Base-by-base conservation (phyloP, 2,888 invertebrate genomes). In the Leptopilina drosophilae region DNA sequence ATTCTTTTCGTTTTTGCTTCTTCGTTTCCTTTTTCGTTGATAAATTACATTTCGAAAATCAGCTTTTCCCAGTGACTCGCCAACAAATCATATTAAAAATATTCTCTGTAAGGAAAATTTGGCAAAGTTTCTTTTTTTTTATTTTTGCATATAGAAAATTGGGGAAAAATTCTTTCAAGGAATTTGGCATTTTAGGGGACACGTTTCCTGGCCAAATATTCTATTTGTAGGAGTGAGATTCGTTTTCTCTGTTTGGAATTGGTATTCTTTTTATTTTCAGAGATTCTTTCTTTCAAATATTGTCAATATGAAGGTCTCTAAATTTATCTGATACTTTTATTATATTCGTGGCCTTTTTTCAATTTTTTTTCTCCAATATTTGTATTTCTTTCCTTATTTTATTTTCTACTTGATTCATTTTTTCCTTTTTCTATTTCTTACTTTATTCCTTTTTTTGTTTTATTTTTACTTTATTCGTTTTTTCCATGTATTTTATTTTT, bases 241-340 rank as follows among this genome's bases (percentile, higher is more conserved):
- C 15, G 46, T 20, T 26, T 7, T 26, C 6, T 20, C 15, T 12
- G 53, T 49, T 69, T 9, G 49, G 20, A 53, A 53, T 15, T 67
- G 15, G 67, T 9, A 26, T n/a, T 53, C 6, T 6, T 53, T 33
- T 53, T 14, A 14, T 49, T 69, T 33, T 33, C 12, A 9, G n/a
- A 9, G n/a, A 49, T 59, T 49, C 20, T 66, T 67, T 67, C 66
- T 66, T 46, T 73, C 46, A 59, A n/a, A 59, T 59, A 59, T 62
- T 62, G 62, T 15, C 62, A 20, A 62, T 15, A n/a, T 20, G 62
- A 62, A 62, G 20, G 62, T 62, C 20, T 62, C 9, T 7, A 20
- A 62, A 62, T 62, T 62, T 62, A 62, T 62, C 7, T 42, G 42
- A 42, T 42, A 42, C 6, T 8, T 42, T 42, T 42, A 42, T 42